Conservation (phyloP, 1,140 invertebrate species). For the Oedothorax gibbosus region DNA sequence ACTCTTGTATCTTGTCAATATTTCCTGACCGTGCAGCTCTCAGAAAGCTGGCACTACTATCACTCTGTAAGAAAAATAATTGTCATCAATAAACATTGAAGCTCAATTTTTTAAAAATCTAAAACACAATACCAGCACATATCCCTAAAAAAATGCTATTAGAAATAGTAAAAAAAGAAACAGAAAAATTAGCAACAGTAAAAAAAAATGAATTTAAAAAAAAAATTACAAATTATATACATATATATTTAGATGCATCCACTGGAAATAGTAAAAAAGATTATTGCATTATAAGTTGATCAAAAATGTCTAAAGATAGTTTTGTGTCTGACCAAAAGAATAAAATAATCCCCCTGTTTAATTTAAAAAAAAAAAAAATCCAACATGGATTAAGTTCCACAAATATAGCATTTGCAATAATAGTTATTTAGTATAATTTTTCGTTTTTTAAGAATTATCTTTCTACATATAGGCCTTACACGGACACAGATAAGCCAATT, state of each 20-base stretch:
- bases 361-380: too few relatives aligned
- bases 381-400: too few relatives aligned
- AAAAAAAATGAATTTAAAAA: not conserved
- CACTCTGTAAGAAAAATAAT: slow-evolving; percentile 75
- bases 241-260: not conserved
- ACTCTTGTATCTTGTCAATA: slow-evolving; percentile 96
- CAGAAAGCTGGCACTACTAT: slow-evolving; percentile 80
- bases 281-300: too few relatives aligned
- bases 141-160: not conserved
- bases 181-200: not conserved
- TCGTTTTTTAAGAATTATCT: too few relatives aligned
- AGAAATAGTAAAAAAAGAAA: not conserved
- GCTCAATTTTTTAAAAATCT: not conserved
- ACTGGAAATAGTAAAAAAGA: too few relatives aligned
- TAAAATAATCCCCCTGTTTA: not conserved
- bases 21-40: slow-evolving; percentile 97
- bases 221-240: not conserved
- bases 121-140: not conserved
- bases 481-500: too few relatives aligned
- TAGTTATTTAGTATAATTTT: too few relatives aligned
- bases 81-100: not conserved
- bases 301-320: not conserved
- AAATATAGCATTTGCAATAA: too few relatives aligned
- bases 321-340: not conserved
- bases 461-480: too few relatives aligned